Conservation (phyloP, 2,888 invertebrate genomes). For the Drosophila suboccidentalis region DNA sequence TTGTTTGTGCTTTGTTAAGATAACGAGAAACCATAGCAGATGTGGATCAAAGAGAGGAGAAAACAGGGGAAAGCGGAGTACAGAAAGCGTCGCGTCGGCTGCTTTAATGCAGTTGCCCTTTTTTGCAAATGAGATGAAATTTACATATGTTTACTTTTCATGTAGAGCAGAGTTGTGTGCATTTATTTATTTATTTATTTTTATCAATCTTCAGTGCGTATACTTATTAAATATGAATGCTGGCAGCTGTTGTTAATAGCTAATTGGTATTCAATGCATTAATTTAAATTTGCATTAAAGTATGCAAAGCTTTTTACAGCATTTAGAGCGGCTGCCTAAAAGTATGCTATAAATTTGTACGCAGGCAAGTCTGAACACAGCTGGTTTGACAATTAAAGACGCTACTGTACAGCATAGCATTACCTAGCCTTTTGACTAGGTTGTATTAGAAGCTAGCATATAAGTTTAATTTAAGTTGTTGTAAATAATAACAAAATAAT, state of each 20-base stretch:
- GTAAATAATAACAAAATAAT: no score
- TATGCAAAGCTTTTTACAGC: constrained; percentile 20
- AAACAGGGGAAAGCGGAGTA: neutral
- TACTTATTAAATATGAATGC: neutral
- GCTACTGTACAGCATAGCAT: neutral
- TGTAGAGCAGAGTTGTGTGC: neutral
- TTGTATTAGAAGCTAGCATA: no score
- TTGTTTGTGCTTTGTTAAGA: constrained; percentile 59
- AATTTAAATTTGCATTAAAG: constrained; percentile 12
- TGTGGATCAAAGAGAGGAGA: constrained; percentile 12
- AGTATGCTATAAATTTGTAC: constrained; percentile 48
- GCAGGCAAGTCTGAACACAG: neutral
- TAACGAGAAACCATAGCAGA: constrained; percentile 37
- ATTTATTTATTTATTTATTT: neutral
- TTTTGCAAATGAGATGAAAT: constrained; percentile 19
- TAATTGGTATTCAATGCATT: neutral
- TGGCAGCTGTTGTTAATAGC: neutral
- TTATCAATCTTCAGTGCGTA: constrained; percentile 7
- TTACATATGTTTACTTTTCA: constrained; percentile 10
- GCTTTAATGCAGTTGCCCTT: constrained; percentile 12
- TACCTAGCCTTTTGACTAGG: no score
- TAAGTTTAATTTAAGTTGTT: no score
- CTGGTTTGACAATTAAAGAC: neutral
- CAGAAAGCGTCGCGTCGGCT: neutral
- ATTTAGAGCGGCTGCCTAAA: constrained; percentile 34